Conservation (phyloP, 2,888 invertebrate species). For the Rhyacophila evoluta region DNA sequence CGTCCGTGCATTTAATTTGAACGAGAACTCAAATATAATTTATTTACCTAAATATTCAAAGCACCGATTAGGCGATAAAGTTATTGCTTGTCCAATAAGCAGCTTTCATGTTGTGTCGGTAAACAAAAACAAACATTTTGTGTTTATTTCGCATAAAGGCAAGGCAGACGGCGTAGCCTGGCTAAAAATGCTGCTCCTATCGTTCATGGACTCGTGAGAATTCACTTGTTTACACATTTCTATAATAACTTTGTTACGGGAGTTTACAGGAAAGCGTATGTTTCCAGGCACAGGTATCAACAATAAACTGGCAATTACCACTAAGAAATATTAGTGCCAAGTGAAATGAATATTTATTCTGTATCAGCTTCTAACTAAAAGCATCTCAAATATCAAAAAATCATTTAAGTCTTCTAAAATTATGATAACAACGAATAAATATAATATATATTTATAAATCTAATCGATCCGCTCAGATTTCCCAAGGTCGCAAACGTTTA, state of each 20-base stretch:
- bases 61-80: slow-evolving; percentile 31
- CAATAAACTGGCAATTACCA: too few relatives aligned
- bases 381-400: too few relatives aligned
- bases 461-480: too few relatives aligned
- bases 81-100: slow-evolving; percentile 21
- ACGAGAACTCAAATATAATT: slow-evolving; percentile 27
- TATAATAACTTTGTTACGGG: neutral
- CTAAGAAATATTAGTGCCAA: too few relatives aligned
- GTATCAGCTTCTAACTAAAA: too few relatives aligned
- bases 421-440: too few relatives aligned
- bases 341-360: too few relatives aligned
- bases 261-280: too few relatives aligned
- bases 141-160: slow-evolving; percentile 26
- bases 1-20: slow-evolving; percentile 25
- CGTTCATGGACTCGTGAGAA: neutral
- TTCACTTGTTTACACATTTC: neutral
- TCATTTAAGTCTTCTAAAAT: too few relatives aligned
- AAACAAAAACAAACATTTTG: slow-evolving; percentile 28
- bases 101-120: neutral
- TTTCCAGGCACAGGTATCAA: too few relatives aligned
- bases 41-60: slow-evolving; percentile 26
- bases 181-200: slow-evolving; percentile 1
- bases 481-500: too few relatives aligned
- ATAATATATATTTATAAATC: too few relatives aligned
- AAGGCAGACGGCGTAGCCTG: neutral